Conservation (phyloP, 2,113 vertebrate species). For the Shinisaurus crocodilurus region DNA sequence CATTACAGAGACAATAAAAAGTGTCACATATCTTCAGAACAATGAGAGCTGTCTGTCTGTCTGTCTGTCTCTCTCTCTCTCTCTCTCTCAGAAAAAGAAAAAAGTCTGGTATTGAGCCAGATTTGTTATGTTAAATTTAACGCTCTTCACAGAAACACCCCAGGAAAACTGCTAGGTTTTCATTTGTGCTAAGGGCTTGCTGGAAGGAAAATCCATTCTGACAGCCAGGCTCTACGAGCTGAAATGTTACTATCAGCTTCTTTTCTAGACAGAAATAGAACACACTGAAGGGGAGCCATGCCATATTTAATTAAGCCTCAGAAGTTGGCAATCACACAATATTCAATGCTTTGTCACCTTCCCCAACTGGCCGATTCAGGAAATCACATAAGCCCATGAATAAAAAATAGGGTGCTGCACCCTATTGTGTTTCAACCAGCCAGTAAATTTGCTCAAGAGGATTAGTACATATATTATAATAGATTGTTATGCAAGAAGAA, state of each 20-base stretch:
- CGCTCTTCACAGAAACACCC: constrained; percentile 21
- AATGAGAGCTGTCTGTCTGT: not conserved
- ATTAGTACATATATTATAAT: constrained; percentile 38
- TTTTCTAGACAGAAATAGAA: constrained; percentile 35
- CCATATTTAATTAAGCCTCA: constrained; percentile 14
- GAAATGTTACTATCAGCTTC: constrained; percentile 34
- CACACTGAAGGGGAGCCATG: constrained; percentile 28
- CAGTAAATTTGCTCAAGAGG: constrained; percentile 16
- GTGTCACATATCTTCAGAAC: not conserved
- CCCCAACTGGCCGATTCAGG: constrained; percentile 29
- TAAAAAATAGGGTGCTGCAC: constrained; percentile 15
- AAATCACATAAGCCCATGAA: constrained; percentile 38
- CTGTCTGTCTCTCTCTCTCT: not conserved
- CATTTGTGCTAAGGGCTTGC: constrained; percentile 3
- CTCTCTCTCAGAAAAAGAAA: not conserved
- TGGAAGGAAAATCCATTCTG: constrained; percentile 45
- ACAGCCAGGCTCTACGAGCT: constrained; percentile 33
- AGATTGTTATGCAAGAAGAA: constrained; percentile 41
- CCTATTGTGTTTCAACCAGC: constrained; percentile 34
- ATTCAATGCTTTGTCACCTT: constrained; percentile 16
- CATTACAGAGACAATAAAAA: not conserved
- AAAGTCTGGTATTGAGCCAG: constrained; percentile 1
- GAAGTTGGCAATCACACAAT: constrained; percentile 21
- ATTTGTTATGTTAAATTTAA: constrained; percentile 41
- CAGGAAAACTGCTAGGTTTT: constrained; percentile 40